phyloP scores from a whole-genome alignment of 2,113 vertebrate species.

The Trogon melanurus region DNA sequence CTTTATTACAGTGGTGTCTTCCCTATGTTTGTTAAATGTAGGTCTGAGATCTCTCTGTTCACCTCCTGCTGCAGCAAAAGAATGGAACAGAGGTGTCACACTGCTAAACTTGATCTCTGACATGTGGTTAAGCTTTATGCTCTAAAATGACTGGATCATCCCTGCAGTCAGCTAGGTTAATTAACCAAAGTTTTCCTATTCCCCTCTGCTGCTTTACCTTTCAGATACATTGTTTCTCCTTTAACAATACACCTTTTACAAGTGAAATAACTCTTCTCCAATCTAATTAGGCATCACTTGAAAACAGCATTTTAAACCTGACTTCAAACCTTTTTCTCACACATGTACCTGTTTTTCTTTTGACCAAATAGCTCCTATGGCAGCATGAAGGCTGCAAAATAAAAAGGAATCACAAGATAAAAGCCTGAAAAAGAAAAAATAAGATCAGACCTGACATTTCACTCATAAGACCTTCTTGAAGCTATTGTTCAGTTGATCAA shows the following conservation, averaged over 20 bases:
- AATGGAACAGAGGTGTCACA: slow-evolving; percentile 59
- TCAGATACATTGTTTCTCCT: background rate
- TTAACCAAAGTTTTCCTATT: slow-evolving; percentile 35
- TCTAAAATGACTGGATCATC: slow-evolving; percentile 44
- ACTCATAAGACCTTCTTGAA: background rate
- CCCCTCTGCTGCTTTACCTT: slow-evolving; percentile 3
- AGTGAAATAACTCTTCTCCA: slow-evolving; percentile 3
- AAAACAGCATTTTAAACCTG: slow-evolving; percentile 28
- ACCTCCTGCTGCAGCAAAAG: slow-evolving; percentile 62
- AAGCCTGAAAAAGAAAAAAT: slow-evolving; percentile 14
- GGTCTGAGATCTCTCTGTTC: slow-evolving; percentile 39
- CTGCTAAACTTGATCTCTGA: slow-evolving; percentile 58
- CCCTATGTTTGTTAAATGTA: slow-evolving; percentile 49
- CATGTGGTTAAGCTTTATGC: slow-evolving; percentile 10
- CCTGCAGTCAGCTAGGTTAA: slow-evolving; percentile 43
- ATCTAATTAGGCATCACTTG: slow-evolving; percentile 5
- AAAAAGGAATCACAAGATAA: slow-evolving; percentile 7
- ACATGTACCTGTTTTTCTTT: background rate
- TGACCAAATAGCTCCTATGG: background rate
- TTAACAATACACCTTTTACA: background rate
- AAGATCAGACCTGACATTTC: slow-evolving; percentile 7
- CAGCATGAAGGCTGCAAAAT: slow-evolving; percentile 28
- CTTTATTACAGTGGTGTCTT: slow-evolving; percentile 27
- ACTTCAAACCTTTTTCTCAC: background rate
- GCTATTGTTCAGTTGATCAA: background rate